These are phyloP conservation scores for Rallus limicola DNA, from an alignment of 2,113 vertebrate genomes.

Conservation along the genomic window DNA sequence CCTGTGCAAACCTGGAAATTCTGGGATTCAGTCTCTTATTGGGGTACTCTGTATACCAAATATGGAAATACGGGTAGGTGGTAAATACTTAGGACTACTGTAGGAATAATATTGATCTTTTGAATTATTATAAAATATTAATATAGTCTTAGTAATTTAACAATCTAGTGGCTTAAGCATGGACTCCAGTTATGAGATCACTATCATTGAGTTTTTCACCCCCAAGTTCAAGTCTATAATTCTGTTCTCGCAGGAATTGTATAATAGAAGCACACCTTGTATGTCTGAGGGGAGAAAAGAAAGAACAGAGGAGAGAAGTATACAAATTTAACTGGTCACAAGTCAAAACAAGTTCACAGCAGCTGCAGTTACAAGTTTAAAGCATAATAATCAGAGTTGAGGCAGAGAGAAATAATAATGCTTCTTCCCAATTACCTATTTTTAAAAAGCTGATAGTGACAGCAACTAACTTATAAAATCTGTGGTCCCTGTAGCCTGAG, in stretches of 20 bases:
- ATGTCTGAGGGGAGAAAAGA: background rate
- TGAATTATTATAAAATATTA: background rate
- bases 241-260: no score
- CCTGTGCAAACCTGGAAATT: slow-evolving; percentile 95
- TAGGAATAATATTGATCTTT: background rate
- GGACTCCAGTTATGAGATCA: background rate
- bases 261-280: background rate
- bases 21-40: slow-evolving; percentile 96
- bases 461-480: background rate
- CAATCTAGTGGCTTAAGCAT: background rate
- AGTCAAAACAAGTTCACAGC: background rate
- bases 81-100: background rate
- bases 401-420: background rate
- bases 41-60: slow-evolving; percentile 98
- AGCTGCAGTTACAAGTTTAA: background rate
- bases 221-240: background rate
- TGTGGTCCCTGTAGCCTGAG: background rate
- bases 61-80: slow-evolving; percentile 97
- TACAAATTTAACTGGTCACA: background rate
- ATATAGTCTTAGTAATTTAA: background rate
- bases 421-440: background rate
- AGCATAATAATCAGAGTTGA: background rate
- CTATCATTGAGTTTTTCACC: background rate
- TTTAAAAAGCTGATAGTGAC: background rate
- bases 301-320: background rate